Percentiles rank a stretch among this genome's conserved stretches.
phyloP scores from a whole-genome alignment of 1,140 invertebrate genomes.

The Dinoponera quadriceps region DNA sequence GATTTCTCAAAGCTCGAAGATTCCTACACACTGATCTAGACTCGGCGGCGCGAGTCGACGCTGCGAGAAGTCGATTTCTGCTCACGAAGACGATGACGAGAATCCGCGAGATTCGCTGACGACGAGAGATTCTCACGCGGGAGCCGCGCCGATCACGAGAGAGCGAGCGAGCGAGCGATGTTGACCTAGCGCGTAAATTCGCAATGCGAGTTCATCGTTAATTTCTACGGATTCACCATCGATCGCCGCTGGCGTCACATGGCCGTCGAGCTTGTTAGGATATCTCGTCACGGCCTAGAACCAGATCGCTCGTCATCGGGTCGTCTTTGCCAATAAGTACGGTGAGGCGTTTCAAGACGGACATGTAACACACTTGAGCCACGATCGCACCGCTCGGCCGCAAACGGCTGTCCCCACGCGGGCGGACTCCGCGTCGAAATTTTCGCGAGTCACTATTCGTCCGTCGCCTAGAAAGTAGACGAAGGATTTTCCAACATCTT shows the following conservation, averaged over 20 bases:
- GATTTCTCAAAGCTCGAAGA: not conserved
- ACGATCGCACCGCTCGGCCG: too few relatives aligned
- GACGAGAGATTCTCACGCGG: not conserved
- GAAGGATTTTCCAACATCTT: too few relatives aligned
- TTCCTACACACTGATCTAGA: not conserved
- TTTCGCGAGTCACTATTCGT: too few relatives aligned
- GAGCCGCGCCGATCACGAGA: constrained; percentile 7
- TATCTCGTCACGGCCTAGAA: constrained; percentile 81
- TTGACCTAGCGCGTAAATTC: constrained; percentile 76
- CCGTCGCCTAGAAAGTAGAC: too few relatives aligned
- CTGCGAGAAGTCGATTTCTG: not conserved
- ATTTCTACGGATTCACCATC: constrained; percentile 85
- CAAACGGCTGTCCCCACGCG: too few relatives aligned
- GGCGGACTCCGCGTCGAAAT: too few relatives aligned
- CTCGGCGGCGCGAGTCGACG: not conserved
- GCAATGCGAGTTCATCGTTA: constrained; percentile 64
- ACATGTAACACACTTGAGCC: too few relatives aligned
- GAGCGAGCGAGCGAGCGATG: constrained; percentile 30
- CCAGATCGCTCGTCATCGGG: constrained; percentile 72
- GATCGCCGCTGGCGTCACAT: constrained; percentile 80
- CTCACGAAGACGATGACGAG: not conserved
- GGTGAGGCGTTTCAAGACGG: not conserved
- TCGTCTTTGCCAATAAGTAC: not conserved
- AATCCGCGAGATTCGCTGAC: not conserved
- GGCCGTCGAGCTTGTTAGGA: constrained; percentile 81